phyloP scores from a whole-genome alignment of 35 echinoderm and acorn worm species.

The Eucidaris tribuloides region DNA sequence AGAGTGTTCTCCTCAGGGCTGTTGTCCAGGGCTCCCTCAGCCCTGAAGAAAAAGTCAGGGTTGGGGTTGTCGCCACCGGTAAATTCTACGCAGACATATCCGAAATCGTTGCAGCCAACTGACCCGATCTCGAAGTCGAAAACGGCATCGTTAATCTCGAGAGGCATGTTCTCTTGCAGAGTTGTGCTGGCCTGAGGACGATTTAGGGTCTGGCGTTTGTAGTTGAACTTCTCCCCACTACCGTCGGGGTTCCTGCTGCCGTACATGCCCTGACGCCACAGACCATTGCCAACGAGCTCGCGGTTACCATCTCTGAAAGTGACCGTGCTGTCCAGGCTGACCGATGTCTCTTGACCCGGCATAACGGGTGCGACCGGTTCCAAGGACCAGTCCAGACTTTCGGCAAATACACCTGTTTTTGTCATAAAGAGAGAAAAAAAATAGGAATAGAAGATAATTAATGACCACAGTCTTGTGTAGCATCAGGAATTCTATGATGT shows the following conservation, averaged over 20 bases:
- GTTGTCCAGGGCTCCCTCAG: conserved; percentile 11
- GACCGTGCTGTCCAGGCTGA: conserved; percentile 46
- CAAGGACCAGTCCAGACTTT: conserved; percentile 51
- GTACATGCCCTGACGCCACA: conserved; percentile 70
- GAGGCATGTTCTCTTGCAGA: conserved; percentile 20
- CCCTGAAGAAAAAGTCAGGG: conserved; percentile 66
- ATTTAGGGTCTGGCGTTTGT: conserved; percentile 42
- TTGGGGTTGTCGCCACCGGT: conserved; percentile 62
- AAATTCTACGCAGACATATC: conserved; percentile 75
- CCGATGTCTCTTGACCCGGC: conserved; percentile 48
- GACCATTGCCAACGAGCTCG: conserved; percentile 50
- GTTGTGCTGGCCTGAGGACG: conserved; percentile 14
- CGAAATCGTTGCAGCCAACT: conserved; percentile 66
- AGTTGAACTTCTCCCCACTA: conserved; percentile 34
- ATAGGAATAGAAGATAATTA: not conserved
- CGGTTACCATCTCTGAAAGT: conserved; percentile 42
- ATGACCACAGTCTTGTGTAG: no score
- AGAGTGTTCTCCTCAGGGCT: conserved; percentile 36
- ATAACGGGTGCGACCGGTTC: conserved; percentile 23
- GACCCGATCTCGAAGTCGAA: conserved; percentile 71
- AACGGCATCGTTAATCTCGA: conserved; percentile 46
- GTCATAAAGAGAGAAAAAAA: not conserved
- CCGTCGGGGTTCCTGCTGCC: conserved; percentile 43
- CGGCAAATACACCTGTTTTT: conserved; percentile 63
- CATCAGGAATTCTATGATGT: no score